Conservation (phyloP, 1,140 invertebrate genomes). For the Andricus grossulariae region DNA sequence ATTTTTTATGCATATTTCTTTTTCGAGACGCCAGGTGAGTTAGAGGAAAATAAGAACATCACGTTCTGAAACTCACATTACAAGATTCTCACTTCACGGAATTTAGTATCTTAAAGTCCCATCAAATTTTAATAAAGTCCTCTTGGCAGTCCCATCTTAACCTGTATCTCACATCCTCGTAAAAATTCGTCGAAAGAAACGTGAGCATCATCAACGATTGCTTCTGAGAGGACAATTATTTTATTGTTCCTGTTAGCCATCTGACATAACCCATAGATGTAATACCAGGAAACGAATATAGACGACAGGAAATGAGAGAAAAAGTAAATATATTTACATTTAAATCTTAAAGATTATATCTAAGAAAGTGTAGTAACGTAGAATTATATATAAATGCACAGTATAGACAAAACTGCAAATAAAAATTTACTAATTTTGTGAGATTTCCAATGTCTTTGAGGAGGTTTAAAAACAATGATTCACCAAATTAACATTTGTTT, state of each 20-base stretch:
- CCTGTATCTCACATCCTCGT: slow-evolving; percentile 43
- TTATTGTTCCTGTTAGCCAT: slow-evolving; percentile 44
- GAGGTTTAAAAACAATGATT: no score
- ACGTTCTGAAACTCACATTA: not conserved
- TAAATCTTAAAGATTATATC: slow-evolving; percentile 3
- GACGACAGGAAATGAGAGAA: not conserved
- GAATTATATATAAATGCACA: not conserved
- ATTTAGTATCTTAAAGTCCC: slow-evolving; percentile 57
- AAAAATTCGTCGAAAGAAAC: slow-evolving; percentile 60
- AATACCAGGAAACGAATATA: not conserved
- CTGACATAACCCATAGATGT: not conserved
- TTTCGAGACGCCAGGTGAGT: no score
- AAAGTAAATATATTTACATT: not conserved
- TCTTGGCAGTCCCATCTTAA: slow-evolving; percentile 36
- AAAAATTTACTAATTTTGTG: no score
- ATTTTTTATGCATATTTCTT: no score
- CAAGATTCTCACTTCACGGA: slow-evolving; percentile 49
- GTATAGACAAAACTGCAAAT: not conserved
- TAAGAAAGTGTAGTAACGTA: not conserved
- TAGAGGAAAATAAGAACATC: not conserved
- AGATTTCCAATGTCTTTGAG: no score
- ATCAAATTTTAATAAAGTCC: slow-evolving; percentile 62
- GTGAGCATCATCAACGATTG: slow-evolving; percentile 47
- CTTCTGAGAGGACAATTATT: slow-evolving; percentile 57
- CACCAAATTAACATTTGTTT: no score